Conservation (phyloP, 2,888 invertebrate species). For the Noctua pronuba region DNA sequence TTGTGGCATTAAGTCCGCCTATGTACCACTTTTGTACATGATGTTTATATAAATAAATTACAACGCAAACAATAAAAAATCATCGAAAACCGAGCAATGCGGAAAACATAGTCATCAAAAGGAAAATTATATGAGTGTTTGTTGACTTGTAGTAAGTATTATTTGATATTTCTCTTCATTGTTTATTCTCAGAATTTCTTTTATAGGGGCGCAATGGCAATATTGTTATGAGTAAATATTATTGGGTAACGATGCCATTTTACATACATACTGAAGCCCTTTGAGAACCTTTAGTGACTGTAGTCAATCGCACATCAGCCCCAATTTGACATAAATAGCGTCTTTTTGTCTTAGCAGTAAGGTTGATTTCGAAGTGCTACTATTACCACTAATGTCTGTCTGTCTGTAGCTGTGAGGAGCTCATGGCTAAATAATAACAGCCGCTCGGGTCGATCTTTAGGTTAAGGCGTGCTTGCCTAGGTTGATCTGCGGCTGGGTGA, state of each 20-base stretch:
- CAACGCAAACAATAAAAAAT: conserved; percentile 21
- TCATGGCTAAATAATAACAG: too few relatives aligned
- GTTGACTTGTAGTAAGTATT: conserved; percentile 34
- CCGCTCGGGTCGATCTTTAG: too few relatives aligned
- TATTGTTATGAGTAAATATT: neutral
- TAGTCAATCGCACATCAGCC: neutral
- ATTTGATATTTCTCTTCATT: conserved; percentile 12
- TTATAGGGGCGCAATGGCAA: neutral
- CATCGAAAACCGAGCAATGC: conserved; percentile 16
- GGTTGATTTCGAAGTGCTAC: neutral
- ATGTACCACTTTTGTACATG: too few relatives aligned
- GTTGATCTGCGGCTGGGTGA: too few relatives aligned
- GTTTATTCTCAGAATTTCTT: conserved; percentile 22
- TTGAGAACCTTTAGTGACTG: neutral
- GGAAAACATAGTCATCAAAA: conserved; percentile 36
- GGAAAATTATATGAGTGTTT: conserved; percentile 24
- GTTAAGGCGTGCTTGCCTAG: too few relatives aligned
- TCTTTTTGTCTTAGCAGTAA: neutral
- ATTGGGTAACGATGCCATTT: neutral
- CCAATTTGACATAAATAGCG: neutral
- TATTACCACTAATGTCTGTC: neutral
- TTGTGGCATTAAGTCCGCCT: too few relatives aligned
- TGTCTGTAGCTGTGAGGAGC: too few relatives aligned
- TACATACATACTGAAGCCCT: neutral
- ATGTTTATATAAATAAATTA: too few relatives aligned